Evolutionary conservation across 2,888 invertebrate genomes (phyloP).

Genomic region (Gasteruption jaculator): DNA sequence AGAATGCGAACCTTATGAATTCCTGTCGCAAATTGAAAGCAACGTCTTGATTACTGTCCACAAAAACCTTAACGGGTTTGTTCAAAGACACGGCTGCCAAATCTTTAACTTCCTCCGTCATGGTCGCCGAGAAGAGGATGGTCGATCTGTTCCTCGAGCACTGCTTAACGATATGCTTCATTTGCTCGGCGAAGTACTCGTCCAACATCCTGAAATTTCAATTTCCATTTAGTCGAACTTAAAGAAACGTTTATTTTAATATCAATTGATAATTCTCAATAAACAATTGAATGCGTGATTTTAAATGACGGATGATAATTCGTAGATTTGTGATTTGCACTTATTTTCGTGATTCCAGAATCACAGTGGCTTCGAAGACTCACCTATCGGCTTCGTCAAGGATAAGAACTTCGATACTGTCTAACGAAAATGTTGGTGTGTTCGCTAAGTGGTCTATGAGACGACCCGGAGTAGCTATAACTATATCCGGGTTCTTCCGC

Average conservation of each 20-base stretch:
- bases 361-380: constrained; percentile 4
- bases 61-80: constrained; percentile 91
- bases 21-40: constrained; percentile 95
- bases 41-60: constrained; percentile 93
- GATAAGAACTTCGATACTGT: constrained; percentile 84
- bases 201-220: constrained; percentile 82
- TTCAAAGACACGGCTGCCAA: constrained; percentile 88
- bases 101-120: constrained; percentile 97
- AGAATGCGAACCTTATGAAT: constrained; percentile 73
- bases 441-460: constrained; percentile 96
- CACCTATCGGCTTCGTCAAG: constrained; percentile 73
- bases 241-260: too few relatives aligned
- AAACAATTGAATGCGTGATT: neutral
- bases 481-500: constrained; percentile 89
- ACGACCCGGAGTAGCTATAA: constrained; percentile 97
- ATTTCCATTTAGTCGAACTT: too few relatives aligned
- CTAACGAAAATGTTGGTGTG: constrained; percentile 86
- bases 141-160: constrained; percentile 91
- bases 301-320: too few relatives aligned
- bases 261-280: too few relatives aligned
- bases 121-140: constrained; percentile 97
- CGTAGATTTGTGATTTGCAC: neutral
- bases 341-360: neutral
- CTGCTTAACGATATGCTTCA: constrained; percentile 95
- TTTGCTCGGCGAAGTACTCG: constrained; percentile 97